phyloP scores from a whole-genome alignment of 2,888 invertebrate genomes.

The Drosophila meridiana region DNA sequence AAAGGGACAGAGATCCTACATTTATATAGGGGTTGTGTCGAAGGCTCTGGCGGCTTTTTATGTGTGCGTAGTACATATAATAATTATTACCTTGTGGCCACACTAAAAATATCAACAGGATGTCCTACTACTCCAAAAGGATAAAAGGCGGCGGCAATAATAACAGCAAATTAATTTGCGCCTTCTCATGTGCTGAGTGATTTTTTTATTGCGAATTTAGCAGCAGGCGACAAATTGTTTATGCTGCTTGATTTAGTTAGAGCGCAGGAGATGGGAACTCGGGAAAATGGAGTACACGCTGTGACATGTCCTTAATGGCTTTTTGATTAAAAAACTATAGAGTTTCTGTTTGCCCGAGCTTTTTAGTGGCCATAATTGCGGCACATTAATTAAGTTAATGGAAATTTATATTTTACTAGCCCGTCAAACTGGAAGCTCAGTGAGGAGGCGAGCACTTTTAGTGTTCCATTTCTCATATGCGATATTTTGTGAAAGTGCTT shows the following conservation, averaged over 20 bases:
- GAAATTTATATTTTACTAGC: slow-evolving; percentile 73
- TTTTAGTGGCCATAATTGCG: slow-evolving; percentile 76
- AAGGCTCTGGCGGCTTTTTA: slow-evolving; percentile 21
- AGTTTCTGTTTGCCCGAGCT: slow-evolving; percentile 57
- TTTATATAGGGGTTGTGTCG: slow-evolving; percentile 49
- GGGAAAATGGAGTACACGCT: slow-evolving; percentile 55
- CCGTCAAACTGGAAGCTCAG: slow-evolving; percentile 37
- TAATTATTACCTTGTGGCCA: slow-evolving; percentile 70
- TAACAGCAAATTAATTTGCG: slow-evolving; percentile 68
- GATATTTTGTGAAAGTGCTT: slow-evolving; percentile 50
- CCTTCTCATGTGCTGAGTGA: slow-evolving; percentile 54
- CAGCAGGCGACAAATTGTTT: slow-evolving; percentile 79
- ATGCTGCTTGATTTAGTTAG: slow-evolving; percentile 68
- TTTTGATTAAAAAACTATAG: slow-evolving; percentile 80
- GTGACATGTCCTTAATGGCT: slow-evolving; percentile 66
- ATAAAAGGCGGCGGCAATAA: slow-evolving; percentile 59
- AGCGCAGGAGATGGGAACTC: neutral
- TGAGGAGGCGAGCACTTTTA: slow-evolving; percentile 42
- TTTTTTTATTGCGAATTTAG: slow-evolving; percentile 74
- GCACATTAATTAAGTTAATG: slow-evolving; percentile 78
- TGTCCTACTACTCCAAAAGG: slow-evolving; percentile 58
- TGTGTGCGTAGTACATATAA: slow-evolving; percentile 41
- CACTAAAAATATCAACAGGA: slow-evolving; percentile 72
- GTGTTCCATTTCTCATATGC: slow-evolving; percentile 49
- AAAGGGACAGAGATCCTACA: slow-evolving; percentile 26